phyloP scores from a whole-genome alignment of 2,113 vertebrate species.

The Megaleporinus macrocephalus region DNA sequence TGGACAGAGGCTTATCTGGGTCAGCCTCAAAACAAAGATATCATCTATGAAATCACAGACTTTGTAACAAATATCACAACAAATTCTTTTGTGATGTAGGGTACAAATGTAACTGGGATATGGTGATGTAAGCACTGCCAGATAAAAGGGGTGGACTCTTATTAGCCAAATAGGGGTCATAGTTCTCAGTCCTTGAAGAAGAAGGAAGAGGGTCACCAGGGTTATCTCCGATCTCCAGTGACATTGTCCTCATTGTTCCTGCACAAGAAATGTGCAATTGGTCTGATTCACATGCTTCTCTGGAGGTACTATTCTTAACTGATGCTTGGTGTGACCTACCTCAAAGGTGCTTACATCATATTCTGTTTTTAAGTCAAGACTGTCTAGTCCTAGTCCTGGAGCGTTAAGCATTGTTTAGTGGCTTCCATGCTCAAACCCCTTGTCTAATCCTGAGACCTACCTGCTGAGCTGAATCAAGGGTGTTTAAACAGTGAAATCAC shows the following conservation, averaged over 20 bases:
- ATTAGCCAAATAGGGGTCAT: constrained; percentile 2
- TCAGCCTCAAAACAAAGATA: constrained; percentile 1
- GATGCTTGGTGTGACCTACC: background rate
- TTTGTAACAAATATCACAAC: constrained; percentile 13
- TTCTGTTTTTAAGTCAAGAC: too few species aligned
- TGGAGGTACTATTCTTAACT: background rate
- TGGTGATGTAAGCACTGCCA: background rate
- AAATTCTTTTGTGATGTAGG: constrained; percentile 6
- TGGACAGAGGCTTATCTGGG: background rate
- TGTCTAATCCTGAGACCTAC: too few species aligned
- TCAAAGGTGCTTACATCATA: background rate
- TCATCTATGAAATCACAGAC: constrained; percentile 29
- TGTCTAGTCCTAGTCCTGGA: too few species aligned
- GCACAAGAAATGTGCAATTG: background rate
- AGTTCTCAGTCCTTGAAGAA: background rate
- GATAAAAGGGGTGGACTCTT: background rate
- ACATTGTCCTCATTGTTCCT: background rate
- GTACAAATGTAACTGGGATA: background rate
- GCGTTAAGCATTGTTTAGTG: too few species aligned
- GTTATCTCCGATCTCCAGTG: constrained; percentile 22
- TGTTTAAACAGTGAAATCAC: too few species aligned
- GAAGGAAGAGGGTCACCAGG: constrained; percentile 14
- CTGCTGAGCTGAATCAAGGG: too few species aligned
- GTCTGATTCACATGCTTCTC: background rate
- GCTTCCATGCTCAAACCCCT: too few species aligned